Conservation (phyloP, 2,888 invertebrate genomes). For the Polylopha cassiicola region DNA sequence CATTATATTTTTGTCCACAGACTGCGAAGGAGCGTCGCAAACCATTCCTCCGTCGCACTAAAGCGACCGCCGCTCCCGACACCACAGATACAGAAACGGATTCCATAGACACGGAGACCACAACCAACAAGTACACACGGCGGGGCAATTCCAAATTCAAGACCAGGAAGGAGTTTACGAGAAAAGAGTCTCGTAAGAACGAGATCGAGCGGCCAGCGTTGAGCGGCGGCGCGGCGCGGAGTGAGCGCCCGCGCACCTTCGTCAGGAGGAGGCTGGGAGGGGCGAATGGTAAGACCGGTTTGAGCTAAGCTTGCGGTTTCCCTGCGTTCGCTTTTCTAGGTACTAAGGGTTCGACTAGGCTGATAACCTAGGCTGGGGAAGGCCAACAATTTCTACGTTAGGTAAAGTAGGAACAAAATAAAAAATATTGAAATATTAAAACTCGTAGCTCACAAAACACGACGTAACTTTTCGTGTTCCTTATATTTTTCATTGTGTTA, state of each 20-base stretch:
- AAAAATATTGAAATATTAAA: no score
- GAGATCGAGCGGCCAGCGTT: constrained; percentile 51
- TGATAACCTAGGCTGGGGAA: no score
- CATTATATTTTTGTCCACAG: constrained; percentile 43
- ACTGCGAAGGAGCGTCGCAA: constrained; percentile 44
- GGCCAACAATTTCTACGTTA: no score
- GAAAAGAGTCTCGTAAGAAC: constrained; percentile 34
- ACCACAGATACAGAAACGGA: constrained; percentile 42
- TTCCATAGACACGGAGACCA: constrained; percentile 40
- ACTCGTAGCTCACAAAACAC: no score
- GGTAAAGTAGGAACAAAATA: no score
- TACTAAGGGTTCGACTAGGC: constrained; percentile 13
- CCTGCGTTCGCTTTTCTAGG: constrained; percentile 9
- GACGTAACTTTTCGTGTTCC: no score
- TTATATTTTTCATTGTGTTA: no score
- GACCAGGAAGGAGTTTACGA: constrained; percentile 35
- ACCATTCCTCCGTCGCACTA: constrained; percentile 63
- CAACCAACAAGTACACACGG: constrained; percentile 48
- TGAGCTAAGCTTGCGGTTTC: constrained; percentile 25
- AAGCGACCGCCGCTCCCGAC: constrained; percentile 55
- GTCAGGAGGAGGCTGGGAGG: constrained; percentile 56
- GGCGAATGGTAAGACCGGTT: constrained; percentile 67
- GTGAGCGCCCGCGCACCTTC: constrained; percentile 62
- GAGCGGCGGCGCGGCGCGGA: constrained; percentile 48
- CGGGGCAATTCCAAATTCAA: constrained; percentile 45